Evolutionary conservation across 2,113 vertebrate species (phyloP), one percentile per base, ranked within the genome.

Genomic region (Pseudorhombus dupliciocellatus): DNA sequence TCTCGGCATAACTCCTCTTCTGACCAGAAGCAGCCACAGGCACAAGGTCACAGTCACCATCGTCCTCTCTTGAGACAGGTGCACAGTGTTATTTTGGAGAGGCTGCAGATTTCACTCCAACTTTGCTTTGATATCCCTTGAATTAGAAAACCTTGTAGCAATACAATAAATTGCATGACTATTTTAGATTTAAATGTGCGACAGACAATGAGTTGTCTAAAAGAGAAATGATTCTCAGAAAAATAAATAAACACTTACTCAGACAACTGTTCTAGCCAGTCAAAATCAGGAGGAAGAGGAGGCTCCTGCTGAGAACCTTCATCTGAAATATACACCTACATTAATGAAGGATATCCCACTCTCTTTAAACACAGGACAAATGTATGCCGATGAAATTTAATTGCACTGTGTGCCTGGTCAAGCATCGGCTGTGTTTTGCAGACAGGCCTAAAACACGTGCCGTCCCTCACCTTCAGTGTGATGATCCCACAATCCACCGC

Each of bases 241-340:
- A 64, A 73, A 7, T 1, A 0, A 55, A 26, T 6, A 70, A 76
- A 71, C 9, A 84, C 89, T n/a, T 55, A 90, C 88, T 85, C 68
- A 46, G 60, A 79, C 70, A 88, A 63, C 55, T 86, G 83, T 5
- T 89, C 68, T n/a, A 88, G 26, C 87, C 90, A 91, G 18, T 90
- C 74, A 18, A 86, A 70, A 75, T 88, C 84, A 73, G 81, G 44
- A 70, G 71, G 44, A 57, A 80, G 30, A 11, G 42, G 30, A 44
- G 24, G 18, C 5, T 85, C 76, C 30, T 74, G 69, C 44, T 0
- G 28, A 34, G 59, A 21, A 60, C 7, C 50, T 59, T 50, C 63
- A 25, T 84, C 84, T 87, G 60, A 70, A 85, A 82, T 14, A 66
- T 22, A 54, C 1, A 57, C 14, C 0, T 15, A 50, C 5, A 76